Conservation (phyloP, 2,888 invertebrate genomes). For the Lasioglossum marginatum region DNA sequence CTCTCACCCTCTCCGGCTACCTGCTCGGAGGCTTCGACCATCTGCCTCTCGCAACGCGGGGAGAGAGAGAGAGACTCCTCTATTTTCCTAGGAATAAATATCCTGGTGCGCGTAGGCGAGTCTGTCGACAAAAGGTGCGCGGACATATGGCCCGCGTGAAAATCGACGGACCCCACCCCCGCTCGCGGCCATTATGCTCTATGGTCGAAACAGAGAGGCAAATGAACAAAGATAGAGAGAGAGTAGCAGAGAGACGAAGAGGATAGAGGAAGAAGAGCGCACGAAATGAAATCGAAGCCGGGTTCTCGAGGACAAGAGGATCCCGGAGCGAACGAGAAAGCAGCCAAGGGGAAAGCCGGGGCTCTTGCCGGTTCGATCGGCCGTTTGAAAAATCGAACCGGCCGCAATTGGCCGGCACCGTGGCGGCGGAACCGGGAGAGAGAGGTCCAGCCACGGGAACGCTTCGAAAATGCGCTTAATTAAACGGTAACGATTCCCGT, state of each 20-base stretch:
- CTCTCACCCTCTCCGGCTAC: slow-evolving; percentile 61
- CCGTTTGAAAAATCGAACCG: slow-evolving; percentile 34
- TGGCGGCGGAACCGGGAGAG: slow-evolving; percentile 47
- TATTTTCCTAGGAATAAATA: slow-evolving; percentile 36
- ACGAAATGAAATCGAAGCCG: slow-evolving; percentile 51
- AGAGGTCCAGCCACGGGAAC: neutral
- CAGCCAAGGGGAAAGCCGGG: slow-evolving; percentile 34
- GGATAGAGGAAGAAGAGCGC: neutral
- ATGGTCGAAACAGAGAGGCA: neutral
- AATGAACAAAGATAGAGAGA: neutral
- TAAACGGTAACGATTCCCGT: slow-evolving; percentile 77
- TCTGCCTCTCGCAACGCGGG: slow-evolving; percentile 60
- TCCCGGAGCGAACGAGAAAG: slow-evolving; percentile 1
- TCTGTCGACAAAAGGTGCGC: slow-evolving; percentile 35
- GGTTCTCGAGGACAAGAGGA: slow-evolving; percentile 45
- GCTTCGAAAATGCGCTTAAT: slow-evolving; percentile 78
- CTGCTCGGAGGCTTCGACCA: slow-evolving; percentile 69
- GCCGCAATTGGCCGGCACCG: slow-evolving; percentile 13
- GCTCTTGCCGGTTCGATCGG: slow-evolving; percentile 15
- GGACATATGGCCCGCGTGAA: slow-evolving; percentile 48
- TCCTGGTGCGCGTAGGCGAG: neutral
- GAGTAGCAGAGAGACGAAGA: neutral
- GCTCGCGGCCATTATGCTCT: neutral
- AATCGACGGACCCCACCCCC: slow-evolving; percentile 47
- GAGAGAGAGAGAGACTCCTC: slow-evolving; percentile 36